A percentile compares a stretch with the other conserved stretches of the same genome.
Evolutionary conservation across 2,888 invertebrate species (phyloP).

Genomic region (Coremacera marginata): DNA sequence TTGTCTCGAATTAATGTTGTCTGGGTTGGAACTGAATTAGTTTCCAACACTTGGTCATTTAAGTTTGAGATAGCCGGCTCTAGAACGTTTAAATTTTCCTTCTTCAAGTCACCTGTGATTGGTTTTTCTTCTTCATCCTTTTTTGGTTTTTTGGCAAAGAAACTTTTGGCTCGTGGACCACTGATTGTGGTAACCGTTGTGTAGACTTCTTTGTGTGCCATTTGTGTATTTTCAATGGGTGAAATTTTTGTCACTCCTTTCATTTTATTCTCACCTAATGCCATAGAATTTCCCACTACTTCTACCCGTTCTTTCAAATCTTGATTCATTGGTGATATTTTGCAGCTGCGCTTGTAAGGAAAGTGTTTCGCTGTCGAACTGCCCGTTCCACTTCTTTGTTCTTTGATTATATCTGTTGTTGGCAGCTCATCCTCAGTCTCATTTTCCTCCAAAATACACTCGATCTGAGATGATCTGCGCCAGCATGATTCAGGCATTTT

Average conservation of each 20-base stretch:
- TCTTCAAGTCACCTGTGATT: neutral
- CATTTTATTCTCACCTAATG: too few relatives aligned
- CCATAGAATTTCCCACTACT: slow-evolving; percentile 37
- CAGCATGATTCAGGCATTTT: slow-evolving; percentile 55
- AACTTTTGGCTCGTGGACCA: neutral
- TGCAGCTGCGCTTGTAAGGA: slow-evolving; percentile 28
- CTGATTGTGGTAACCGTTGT: slow-evolving; percentile 12
- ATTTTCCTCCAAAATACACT: slow-evolving; percentile 39
- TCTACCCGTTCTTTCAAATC: neutral
- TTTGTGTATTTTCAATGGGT: neutral
- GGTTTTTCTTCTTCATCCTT: neutral
- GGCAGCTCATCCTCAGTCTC: slow-evolving; percentile 6
- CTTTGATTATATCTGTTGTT: neutral
- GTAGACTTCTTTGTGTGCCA: slow-evolving; percentile 11
- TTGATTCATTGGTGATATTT: slow-evolving; percentile 36
- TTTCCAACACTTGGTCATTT: too few relatives aligned
- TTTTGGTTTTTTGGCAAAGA: neutral
- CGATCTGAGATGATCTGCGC: slow-evolving; percentile 30
- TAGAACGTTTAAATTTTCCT: too few relatives aligned
- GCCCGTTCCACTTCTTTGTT: neutral
- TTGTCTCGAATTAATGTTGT: neutral
- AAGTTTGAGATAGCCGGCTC: too few relatives aligned
- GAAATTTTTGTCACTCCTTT: too few relatives aligned
- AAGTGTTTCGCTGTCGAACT: slow-evolving; percentile 17
- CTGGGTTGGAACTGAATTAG: too few relatives aligned